Evolutionary conservation across 2,113 vertebrate species (phyloP), one percentile per base, ranked within the genome.

Genomic region (Colinus virginianus): DNA sequence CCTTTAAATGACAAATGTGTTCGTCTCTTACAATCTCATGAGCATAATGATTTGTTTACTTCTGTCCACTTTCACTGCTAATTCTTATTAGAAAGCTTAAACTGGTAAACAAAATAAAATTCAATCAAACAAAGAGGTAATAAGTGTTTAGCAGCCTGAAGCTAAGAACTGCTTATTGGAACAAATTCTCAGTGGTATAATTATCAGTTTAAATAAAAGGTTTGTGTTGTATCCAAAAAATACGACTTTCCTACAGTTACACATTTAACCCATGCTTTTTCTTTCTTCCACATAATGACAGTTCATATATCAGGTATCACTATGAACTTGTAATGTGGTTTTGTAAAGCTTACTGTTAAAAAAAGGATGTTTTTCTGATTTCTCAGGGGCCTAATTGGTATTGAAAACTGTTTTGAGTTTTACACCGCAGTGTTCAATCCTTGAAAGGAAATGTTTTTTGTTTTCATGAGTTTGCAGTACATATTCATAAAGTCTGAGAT

Each of bases 1-100:
- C 88, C 53, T 95, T 90, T 93, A 84, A 93, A 85, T 95, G 92
- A 95, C 90, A 69, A 72, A 96, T 94, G 71, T 80, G 76, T 84
- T 95, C 84, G 48, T 83, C 51, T 38, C 76, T 67, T 53, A 72
- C 32, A 53, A 67, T 72, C 48, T 76, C 71, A 81, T 43, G 38
- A 92, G 72, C 38, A 19, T 83, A 95, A 90, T 74, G 56, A 71
- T 79, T 86, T 92, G 78, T 92, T 89, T 90, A 78, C 68, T 83
- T 93, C 46, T 46, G 68, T 90, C 74, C 56, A 58, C 42, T 87
- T 92, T 59, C 64, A 55, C 34, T 84, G 48, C 17, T 95, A 91
- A 90, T 93, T 81, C 40, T 71, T 92, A 84, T 70, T 64, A 86
- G 49, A 90, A 86, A 68, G 22, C 56, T 88, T 84, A 94, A 84